Base-by-base conservation (phyloP, 2,797 vertebrate species). In the Siniperca undulata region DNA sequence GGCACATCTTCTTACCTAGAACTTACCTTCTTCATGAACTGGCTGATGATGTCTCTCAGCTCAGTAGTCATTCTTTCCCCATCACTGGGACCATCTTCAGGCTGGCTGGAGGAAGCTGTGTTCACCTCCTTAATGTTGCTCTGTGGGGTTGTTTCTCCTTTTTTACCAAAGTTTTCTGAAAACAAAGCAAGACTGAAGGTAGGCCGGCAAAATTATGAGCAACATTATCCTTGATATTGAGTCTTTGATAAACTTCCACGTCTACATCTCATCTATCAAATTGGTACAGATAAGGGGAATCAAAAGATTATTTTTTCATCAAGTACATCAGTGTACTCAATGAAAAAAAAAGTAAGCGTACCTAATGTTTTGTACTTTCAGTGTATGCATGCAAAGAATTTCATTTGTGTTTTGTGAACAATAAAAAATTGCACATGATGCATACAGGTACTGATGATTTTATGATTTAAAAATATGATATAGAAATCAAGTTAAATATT, bases 11-110 rank as follows among this genome's bases (percentile, higher is more conserved):
- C 7, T n/a, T n/a, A n/a, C n/a, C n/a, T n/a, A n/a, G 69, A 44
- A 84, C 66, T 52, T 2, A 97, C 98, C 92, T 97, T 96, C 70
- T 92, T 89, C 92, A 92, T 95, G 84, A 99, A 96, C 66, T 97
- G 94, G 38, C 92, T 86, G 48, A 97, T 95, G 88, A 98, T 96
- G 81, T 97, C 94, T 86, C 80, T 95, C 56, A 99, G 93, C 80
- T 96, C 95, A 79, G 91, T 85, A 17, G 96, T 97, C 96, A 98
- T 96, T 87, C 89, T 94, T 72, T 97, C 95, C 42, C 97, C 98
- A 3, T 97, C 95, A 74, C 94, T 95, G 60, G 87, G 72, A 81
- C 84, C 81, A 74, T 93, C 87, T 65, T 89, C 76, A n/a, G 70
- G 50, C 30, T 27, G 78, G 16, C 8, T 44, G 46, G 64, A 46